phyloP scores from a whole-genome alignment of 2,888 invertebrate genomes.

The Cephus spinipes region DNA sequence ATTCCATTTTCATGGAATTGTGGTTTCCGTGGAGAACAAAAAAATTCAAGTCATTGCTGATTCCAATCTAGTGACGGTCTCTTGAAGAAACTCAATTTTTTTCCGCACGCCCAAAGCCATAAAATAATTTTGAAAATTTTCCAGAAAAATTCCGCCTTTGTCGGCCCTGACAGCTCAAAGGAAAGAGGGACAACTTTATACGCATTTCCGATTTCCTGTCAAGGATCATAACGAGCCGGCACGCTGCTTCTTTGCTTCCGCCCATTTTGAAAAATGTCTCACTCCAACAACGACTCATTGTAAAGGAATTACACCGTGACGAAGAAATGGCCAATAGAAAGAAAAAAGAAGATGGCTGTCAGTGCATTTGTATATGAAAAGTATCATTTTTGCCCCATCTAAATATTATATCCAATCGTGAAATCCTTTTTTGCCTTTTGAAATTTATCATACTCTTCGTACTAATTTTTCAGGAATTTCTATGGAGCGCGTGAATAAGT shows the following conservation, averaged over 20 bases:
- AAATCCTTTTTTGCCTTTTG: background rate
- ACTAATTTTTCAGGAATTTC: background rate
- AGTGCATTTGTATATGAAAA: background rate
- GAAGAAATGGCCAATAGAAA: background rate
- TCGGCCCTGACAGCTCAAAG: background rate
- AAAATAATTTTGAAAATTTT: conserved; percentile 1
- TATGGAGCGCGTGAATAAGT: background rate
- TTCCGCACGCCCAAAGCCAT: background rate
- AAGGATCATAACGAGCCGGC: background rate
- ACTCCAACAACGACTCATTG: background rate
- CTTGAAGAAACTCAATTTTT: background rate
- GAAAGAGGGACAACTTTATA: background rate
- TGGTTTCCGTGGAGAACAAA: background rate
- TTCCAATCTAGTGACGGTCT: background rate
- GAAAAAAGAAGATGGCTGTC: background rate
- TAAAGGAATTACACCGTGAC: background rate
- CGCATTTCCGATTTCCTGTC: conserved; percentile 5
- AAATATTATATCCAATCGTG: background rate
- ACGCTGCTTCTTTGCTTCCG: background rate
- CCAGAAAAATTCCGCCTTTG: background rate
- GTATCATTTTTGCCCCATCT: background rate
- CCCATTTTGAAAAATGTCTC: background rate
- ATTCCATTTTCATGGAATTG: background rate
- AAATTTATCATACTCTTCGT: background rate
- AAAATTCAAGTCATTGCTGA: background rate